These are phyloP conservation scores for Leptosomus discolor DNA, from an alignment of 2,113 vertebrate species.

Conservation along the genomic window DNA sequence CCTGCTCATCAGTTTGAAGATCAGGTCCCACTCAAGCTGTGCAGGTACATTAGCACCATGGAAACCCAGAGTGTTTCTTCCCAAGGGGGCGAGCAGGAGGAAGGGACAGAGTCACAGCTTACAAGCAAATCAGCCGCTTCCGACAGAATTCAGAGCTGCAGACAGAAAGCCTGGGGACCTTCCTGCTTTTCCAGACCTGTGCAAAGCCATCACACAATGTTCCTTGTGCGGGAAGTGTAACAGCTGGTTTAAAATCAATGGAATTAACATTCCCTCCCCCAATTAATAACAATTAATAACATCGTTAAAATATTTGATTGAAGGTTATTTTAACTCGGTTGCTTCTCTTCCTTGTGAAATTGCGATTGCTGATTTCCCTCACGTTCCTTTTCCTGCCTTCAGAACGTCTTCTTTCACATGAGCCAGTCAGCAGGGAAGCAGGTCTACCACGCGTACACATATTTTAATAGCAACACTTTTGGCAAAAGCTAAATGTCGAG, in stretches of 20 bases:
- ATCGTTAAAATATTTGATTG: not conserved
- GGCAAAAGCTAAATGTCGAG: not conserved
- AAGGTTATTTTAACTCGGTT: not conserved
- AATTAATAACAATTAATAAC: not conserved
- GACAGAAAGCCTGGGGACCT: not conserved
- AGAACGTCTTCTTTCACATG: not conserved
- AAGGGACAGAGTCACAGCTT: not conserved
- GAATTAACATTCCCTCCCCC: fast-evolving
- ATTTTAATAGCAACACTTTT: constrained; percentile 13
- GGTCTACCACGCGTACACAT: not conserved
- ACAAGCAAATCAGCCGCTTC: not conserved
- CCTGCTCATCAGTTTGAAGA: not conserved
- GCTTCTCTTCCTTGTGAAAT: not conserved
- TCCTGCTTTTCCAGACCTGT: not conserved
- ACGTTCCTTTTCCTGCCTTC: not conserved
- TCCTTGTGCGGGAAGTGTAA: not conserved
- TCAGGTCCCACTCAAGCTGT: not conserved
- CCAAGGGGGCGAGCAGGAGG: fast-evolving
- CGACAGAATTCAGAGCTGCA: not conserved
- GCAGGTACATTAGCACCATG: not conserved
- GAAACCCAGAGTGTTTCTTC: not conserved
- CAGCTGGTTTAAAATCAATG: not conserved
- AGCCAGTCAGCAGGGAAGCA: not conserved
- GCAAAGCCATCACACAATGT: not conserved
- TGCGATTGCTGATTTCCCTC: not conserved